phyloP scores from a whole-genome alignment of 2,113 vertebrate genomes.

The Hippolais icterina region DNA sequence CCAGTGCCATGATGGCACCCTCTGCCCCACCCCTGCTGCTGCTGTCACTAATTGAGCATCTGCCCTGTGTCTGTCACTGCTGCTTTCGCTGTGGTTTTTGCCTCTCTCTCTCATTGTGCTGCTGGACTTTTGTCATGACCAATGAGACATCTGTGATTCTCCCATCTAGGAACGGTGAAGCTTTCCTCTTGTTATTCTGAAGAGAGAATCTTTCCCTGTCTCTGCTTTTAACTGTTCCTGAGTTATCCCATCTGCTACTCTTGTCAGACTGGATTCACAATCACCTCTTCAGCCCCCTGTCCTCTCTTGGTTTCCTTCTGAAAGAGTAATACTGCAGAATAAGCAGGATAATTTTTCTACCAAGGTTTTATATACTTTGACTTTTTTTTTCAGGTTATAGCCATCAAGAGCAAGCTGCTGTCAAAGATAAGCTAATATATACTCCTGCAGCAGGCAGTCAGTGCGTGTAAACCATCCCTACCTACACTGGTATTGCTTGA shows the following conservation, averaged over 20 bases:
- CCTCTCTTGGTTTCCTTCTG: not conserved
- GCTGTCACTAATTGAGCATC: constrained; percentile 11
- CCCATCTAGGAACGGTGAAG: not conserved
- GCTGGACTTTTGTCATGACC: not conserved
- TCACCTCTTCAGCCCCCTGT: not conserved
- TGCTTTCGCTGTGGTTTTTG: not conserved
- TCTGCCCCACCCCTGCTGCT: constrained; percentile 25
- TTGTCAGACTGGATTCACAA: not conserved
- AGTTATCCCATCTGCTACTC: not conserved
- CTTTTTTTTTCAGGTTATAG: constrained; percentile 38
- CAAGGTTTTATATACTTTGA: constrained; percentile 12
- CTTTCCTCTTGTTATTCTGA: not conserved
- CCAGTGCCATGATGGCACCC: not conserved
- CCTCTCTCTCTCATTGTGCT: not conserved
- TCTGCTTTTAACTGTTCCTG: not conserved
- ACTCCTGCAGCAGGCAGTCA: constrained; percentile 28
- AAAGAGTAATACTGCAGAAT: not conserved
- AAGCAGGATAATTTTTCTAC: constrained; percentile 23
- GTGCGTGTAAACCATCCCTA: constrained; percentile 7
- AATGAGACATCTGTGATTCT: not conserved
- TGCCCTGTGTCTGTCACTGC: not conserved
- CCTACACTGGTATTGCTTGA: constrained; percentile 37
- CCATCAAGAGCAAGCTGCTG: constrained; percentile 54
- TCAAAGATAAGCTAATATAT: constrained; percentile 55
- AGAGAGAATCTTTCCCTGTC: not conserved